A percentile compares a stretch with the other conserved stretches of the same genome.
These are phyloP conservation scores for Morus bassanus DNA, from an alignment of 2,797 vertebrate genomes.

Conservation along the genomic window DNA sequence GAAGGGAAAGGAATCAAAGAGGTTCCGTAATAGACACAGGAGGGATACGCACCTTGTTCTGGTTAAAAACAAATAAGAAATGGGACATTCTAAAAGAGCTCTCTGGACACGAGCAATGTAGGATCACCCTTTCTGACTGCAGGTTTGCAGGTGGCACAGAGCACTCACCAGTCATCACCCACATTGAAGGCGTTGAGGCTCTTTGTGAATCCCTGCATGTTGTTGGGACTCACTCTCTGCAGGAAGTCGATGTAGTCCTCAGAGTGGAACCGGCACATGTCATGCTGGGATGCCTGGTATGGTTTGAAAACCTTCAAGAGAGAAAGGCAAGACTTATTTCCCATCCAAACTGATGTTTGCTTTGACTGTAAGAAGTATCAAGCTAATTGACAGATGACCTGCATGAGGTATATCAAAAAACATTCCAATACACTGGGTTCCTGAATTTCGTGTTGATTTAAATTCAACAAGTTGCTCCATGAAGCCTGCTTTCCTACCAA, in stretches of 20 bases:
- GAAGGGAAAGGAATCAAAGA: background rate
- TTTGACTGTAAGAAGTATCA: background rate
- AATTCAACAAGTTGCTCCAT: background rate
- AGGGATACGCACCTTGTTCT: fast-evolving
- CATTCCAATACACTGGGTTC: fast-evolving
- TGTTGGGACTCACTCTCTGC: constrained; percentile 96
- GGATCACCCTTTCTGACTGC: fast-evolving
- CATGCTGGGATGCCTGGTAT: constrained; percentile 97
- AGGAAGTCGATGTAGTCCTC: constrained; percentile 99
- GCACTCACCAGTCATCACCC: constrained; percentile 94
- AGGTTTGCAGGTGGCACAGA: background rate
- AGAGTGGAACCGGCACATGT: constrained; percentile 98
- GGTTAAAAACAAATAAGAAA: background rate
- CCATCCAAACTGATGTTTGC: fast-evolving
- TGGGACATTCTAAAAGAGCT: background rate
- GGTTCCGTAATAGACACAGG: background rate
- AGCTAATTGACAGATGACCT: fast-evolving
- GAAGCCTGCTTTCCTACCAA: background rate
- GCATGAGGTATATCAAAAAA: fast-evolving
- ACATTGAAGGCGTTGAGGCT: constrained; percentile 98
- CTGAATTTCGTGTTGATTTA: background rate
- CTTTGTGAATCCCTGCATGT: constrained; percentile 99
- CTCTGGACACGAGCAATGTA: background rate
- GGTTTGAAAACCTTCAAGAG: constrained; percentile 92
- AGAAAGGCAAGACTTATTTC: background rate